Base-by-base conservation (phyloP, 2,797 vertebrate species). In the Tarsius wallacei region DNA sequence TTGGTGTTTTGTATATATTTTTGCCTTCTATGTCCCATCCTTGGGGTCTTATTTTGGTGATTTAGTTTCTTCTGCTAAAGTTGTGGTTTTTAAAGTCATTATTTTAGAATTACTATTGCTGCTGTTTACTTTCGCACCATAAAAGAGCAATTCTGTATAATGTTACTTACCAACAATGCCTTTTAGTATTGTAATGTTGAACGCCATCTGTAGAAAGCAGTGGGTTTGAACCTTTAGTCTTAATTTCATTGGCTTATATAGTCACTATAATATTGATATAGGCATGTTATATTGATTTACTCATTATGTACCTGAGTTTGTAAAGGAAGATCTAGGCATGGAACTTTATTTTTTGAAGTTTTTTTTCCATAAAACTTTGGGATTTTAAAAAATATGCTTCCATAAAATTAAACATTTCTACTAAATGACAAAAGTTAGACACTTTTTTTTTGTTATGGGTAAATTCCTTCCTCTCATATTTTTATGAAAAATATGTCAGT, bases 101-200 rank as follows among this genome's bases (percentile, higher is more conserved):
- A 81, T 57, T 5, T 28, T 70, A 94, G 17, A 42, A 26, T 93
- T 94, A 80, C 3, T 66, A 13, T 66, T 68, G 11, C 15, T 82
- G 7, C 26, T 55, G 0, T 19, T 86, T 68, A 70, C 5, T 6
- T 42, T 85, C 66, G 15, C 36, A 86, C 10, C 28, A 70, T 42
- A 82, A 77, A 66, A 89, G 47, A 73, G 5, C 22, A 49, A 78
- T 13, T 42, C 42, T 55, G 0, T 21, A 59, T 78, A 83, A 63
- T 87, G 8, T 80, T 90, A 91, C 77, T 95, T 83, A 96, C 77
- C 36, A 10, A 57, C 14, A 51, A 1, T 84, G 17, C 61, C 59
- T 91, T 96, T 91, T 61, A 83, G 80, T 73, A 42, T 59, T 73
- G 17, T n/a, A 24, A 24, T 49, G 7, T 49, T 96, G 66, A 96